Conservation (phyloP, 2,888 invertebrate species). For the Protophormia terraenovae region DNA sequence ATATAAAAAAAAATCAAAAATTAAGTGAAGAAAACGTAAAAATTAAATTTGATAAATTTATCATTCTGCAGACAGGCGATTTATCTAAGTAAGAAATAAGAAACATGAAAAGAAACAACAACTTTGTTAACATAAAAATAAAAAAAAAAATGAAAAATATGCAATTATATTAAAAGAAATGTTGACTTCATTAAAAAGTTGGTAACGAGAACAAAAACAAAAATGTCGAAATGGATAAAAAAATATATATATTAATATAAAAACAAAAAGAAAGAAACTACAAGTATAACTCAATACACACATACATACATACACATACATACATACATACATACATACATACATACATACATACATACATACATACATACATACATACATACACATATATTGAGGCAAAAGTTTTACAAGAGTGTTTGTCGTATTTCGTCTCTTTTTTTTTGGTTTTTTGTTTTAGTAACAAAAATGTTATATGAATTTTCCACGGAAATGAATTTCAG, state of each 20-base stretch:
- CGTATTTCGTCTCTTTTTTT: no score
- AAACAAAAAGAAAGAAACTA: conserved; percentile 19
- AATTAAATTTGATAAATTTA: conserved; percentile 50
- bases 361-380: neutral
- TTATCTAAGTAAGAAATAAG: conserved; percentile 46
- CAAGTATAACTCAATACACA: neutral
- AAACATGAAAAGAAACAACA: neutral
- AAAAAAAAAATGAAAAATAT: conserved; percentile 5
- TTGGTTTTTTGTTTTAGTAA: conserved; percentile 5
- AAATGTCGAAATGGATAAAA: neutral
- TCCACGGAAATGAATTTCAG: conserved; percentile 57
- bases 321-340: neutral
- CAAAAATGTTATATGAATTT: conserved; percentile 32
- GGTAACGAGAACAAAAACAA: conserved; percentile 32
- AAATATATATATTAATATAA: neutral
- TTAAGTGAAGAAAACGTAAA: neutral
- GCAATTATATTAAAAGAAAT: conserved; percentile 54
- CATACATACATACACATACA: neutral
- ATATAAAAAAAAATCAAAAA: neutral
- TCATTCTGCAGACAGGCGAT: conserved; percentile 63
- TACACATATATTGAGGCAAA: neutral
- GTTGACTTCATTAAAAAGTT: conserved; percentile 63
- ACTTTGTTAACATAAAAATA: no score
- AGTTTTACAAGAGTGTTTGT: conserved; percentile 13
- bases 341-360: neutral